Evolutionary conservation across 1,140 invertebrate species (phyloP).

Genomic region (Vanessa tameamea): DNA sequence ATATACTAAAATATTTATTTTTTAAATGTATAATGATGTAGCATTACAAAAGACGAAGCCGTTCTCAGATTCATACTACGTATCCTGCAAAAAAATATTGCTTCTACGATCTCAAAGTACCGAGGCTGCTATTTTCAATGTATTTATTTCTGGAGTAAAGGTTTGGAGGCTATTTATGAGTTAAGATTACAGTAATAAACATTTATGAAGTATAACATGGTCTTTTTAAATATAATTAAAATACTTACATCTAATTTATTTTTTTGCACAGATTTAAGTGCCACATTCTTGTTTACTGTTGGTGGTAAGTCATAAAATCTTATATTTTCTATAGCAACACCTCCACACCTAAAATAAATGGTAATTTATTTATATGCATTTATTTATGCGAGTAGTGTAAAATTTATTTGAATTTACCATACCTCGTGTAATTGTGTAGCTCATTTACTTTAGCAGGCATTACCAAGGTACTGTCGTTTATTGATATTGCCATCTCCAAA

Average conservation of each 20-base stretch:
- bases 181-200: too few species aligned
- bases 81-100: too few species aligned
- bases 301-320: slow-evolving; percentile 30
- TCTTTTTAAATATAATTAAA: background rate
- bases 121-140: too few species aligned
- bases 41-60: too few species aligned
- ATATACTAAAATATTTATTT: too few species aligned
- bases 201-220: too few species aligned
- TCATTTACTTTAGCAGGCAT: slow-evolving; percentile 25
- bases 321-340: slow-evolving; percentile 37
- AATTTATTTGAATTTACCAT: background rate
- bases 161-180: too few species aligned
- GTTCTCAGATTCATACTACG: too few species aligned
- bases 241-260: background rate
- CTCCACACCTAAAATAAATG: slow-evolving; percentile 39
- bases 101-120: too few species aligned
- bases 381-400: slow-evolving; percentile 2
- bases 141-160: too few species aligned
- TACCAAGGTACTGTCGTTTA: slow-evolving; percentile 3
- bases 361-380: background rate
- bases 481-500: background rate
- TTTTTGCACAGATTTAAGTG: slow-evolving; percentile 37
- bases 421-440: slow-evolving; percentile 32
- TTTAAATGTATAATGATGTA: too few species aligned
- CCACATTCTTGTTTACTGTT: slow-evolving; percentile 4